Conservation (phyloP, 2,888 invertebrate genomes). For the Cremastinae sp. region DNA sequence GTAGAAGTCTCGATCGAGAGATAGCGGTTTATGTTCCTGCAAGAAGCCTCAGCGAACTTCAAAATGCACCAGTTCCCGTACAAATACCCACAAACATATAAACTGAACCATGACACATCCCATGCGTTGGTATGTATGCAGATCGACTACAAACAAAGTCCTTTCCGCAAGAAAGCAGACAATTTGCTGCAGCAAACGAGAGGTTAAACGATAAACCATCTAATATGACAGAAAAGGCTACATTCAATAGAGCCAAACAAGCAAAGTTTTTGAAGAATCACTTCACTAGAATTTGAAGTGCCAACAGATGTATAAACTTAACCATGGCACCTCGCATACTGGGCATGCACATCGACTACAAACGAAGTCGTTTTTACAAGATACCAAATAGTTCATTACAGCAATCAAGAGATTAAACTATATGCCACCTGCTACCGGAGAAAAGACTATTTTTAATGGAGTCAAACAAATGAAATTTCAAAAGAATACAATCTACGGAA, state of each 20-base stretch:
- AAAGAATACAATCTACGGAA: too few species aligned
- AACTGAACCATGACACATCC: background rate
- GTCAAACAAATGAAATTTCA: too few species aligned
- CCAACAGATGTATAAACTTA: too few species aligned
- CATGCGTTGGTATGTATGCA: background rate
- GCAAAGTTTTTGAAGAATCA: too few species aligned
- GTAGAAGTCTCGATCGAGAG: background rate
- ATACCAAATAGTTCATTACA: too few species aligned
- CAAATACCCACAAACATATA: background rate
- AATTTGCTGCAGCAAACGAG: constrained; percentile 21
- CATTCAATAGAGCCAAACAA: constrained; percentile 13
- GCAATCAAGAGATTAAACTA: too few species aligned
- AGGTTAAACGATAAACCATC: constrained; percentile 21
- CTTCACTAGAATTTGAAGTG: too few species aligned
- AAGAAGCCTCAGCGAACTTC: constrained; percentile 36
- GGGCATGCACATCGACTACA: too few species aligned
- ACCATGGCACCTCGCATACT: too few species aligned
- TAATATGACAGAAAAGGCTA: constrained; percentile 12
- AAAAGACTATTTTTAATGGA: too few species aligned
- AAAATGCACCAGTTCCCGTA: constrained; percentile 11
- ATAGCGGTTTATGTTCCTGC: constrained; percentile 12
- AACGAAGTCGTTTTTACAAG: too few species aligned
- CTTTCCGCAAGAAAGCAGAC: constrained; percentile 2
- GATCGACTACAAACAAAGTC: constrained; percentile 37
- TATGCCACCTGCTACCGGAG: too few species aligned